phyloP scores from a whole-genome alignment of 2,113 vertebrate species.

The Pachycephala philippinensis region DNA sequence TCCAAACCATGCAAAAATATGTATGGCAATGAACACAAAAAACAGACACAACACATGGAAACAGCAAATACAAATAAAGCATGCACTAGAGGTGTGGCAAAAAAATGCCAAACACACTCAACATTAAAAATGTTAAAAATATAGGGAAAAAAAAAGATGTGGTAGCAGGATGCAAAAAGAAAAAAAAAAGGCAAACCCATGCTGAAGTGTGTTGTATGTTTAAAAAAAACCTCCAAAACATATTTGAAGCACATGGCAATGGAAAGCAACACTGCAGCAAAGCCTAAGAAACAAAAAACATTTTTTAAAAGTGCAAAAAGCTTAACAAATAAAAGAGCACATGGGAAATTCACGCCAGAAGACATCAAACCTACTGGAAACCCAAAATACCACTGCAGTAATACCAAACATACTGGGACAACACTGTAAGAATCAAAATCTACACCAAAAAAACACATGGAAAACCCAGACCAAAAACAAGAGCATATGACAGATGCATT shows the following conservation, averaged over 20 bases:
- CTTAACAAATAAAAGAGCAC: too few species aligned
- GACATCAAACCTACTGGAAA: background rate
- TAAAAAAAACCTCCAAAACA: background rate
- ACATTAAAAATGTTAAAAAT: background rate
- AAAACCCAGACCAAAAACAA: background rate
- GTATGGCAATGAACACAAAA: background rate
- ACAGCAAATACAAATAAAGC: background rate
- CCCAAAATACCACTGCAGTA: background rate
- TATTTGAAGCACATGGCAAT: background rate
- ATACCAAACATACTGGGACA: background rate
- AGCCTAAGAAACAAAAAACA: background rate
- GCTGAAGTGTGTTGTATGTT: background rate
- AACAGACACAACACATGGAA: background rate
- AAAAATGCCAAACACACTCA: background rate
- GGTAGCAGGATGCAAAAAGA: background rate
- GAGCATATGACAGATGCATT: background rate
- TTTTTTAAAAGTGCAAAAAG: background rate
- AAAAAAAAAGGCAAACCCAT: background rate
- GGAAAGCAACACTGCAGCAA: background rate
- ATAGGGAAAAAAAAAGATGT: fast-evolving
- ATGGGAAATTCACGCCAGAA: background rate
- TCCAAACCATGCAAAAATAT: background rate
- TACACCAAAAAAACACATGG: background rate
- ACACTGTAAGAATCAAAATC: background rate
- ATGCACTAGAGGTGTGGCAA: background rate